These are phyloP conservation scores for Nephila pilipes DNA, from an alignment of 1,140 invertebrate species.

Conservation along the genomic window DNA sequence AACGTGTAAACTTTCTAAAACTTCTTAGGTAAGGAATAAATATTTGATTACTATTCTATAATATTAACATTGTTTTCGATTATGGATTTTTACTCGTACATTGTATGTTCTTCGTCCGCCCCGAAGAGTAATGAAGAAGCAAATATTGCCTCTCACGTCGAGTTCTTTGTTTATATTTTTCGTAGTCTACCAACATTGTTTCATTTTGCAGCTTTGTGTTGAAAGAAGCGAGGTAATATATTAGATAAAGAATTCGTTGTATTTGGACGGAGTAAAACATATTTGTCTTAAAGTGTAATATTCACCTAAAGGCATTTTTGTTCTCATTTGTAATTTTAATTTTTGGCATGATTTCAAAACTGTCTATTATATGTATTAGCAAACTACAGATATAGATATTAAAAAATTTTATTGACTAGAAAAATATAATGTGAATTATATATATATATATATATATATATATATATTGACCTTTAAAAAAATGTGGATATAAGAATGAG, in stretches of 20 bases:
- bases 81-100: not conserved
- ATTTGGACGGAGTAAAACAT: not conserved
- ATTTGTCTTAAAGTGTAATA: not conserved
- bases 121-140: not conserved
- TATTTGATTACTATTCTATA: constrained; percentile 10
- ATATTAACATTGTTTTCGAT: not conserved
- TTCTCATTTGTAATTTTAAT: not conserved
- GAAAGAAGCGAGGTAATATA: not conserved
- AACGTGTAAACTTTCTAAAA: not conserved
- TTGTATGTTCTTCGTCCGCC: not conserved
- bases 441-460: too few species aligned
- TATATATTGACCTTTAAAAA: too few species aligned
- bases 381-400: too few species aligned
- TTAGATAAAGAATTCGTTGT: not conserved
- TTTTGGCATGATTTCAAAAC: too few species aligned
- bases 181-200: not conserved
- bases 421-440: too few species aligned
- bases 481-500: too few species aligned
- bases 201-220: not conserved
- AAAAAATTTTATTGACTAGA: too few species aligned
- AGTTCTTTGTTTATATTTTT: not conserved
- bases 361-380: too few species aligned
- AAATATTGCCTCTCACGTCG: not conserved
- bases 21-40: not conserved
- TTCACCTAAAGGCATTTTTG: not conserved